phyloP scores from a whole-genome alignment of 2,888 invertebrate genomes.

The Ectemnius continuus region DNA sequence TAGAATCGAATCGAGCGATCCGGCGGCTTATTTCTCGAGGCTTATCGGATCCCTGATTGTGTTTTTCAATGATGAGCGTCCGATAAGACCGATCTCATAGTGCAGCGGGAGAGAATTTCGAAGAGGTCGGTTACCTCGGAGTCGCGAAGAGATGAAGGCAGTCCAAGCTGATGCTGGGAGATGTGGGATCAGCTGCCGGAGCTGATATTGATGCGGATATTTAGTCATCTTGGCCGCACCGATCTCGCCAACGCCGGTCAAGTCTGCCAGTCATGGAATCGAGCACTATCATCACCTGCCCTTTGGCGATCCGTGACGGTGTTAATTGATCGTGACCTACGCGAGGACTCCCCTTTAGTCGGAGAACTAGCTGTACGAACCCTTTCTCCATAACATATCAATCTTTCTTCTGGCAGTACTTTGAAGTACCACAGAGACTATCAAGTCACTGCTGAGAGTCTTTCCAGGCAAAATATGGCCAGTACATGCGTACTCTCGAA shows the following conservation, averaged over 20 bases:
- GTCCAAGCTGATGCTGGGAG: slow-evolving; percentile 64
- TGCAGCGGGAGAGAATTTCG: slow-evolving; percentile 29
- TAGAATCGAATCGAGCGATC: slow-evolving; percentile 7
- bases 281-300: slow-evolving; percentile 69
- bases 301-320: slow-evolving; percentile 74
- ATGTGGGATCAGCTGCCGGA: slow-evolving; percentile 77
- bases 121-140: slow-evolving; percentile 37
- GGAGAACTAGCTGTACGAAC: slow-evolving; percentile 68
- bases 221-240: slow-evolving; percentile 67
- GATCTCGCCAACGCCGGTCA: slow-evolving; percentile 69
- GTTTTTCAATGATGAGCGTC: slow-evolving; percentile 33
- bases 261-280: slow-evolving; percentile 71
- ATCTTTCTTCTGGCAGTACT: neutral
- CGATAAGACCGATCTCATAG: slow-evolving; percentile 28
- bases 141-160: slow-evolving; percentile 65
- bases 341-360: slow-evolving; percentile 66
- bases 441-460: neutral
- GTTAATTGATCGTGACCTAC: slow-evolving; percentile 72
- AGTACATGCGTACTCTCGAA: slow-evolving; percentile 77
- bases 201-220: slow-evolving; percentile 75
- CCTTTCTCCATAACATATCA: slow-evolving; percentile 6
- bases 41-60: slow-evolving; percentile 10
- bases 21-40: slow-evolving; percentile 13
- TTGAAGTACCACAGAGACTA: neutral
- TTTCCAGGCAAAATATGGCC: slow-evolving; percentile 74